Percentiles rank a stretch among this genome's conserved stretches.
Evolutionary conservation across 2,797 vertebrate genomes (phyloP).

Genomic region (Microctenopoma lineatum): DNA sequence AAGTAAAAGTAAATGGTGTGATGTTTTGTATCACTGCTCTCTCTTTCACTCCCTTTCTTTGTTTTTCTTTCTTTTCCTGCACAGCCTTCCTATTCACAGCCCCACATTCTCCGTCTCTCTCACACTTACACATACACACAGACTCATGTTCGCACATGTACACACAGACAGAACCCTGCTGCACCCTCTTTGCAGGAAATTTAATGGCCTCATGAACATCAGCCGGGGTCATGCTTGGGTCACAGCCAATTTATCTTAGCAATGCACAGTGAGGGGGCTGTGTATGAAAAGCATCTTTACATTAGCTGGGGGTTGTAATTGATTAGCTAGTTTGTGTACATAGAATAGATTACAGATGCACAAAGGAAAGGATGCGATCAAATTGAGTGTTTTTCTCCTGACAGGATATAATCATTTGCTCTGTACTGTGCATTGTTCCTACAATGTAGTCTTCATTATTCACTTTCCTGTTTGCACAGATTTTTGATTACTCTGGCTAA

Average conservation of each 20-base stretch:
- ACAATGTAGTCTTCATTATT: constrained; percentile 44
- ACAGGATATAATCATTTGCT: constrained; percentile 61
- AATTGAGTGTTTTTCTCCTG: constrained; percentile 62
- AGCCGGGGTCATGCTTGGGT: constrained; percentile 82
- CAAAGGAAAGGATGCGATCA: constrained; percentile 60
- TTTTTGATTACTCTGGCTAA: constrained; percentile 5
- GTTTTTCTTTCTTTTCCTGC: constrained; percentile 34
- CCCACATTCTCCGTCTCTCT: constrained; percentile 33
- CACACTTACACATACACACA: constrained; percentile 16
- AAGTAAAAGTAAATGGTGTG: constrained; percentile 3
- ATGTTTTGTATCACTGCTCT: constrained; percentile 6
- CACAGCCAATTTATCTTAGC: constrained; percentile 84
- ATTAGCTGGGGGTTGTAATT: constrained; percentile 75
- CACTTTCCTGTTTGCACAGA: constrained; percentile 21
- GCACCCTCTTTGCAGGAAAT: constrained; percentile 77
- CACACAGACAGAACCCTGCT: constrained; percentile 47
- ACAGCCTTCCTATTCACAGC: constrained; percentile 10
- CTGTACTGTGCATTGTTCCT: constrained; percentile 48
- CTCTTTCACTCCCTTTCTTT: constrained; percentile 18
- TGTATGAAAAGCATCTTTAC: constrained; percentile 77
- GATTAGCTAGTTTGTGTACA: constrained; percentile 75
- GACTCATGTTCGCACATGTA: constrained; percentile 14
- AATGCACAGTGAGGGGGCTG: constrained; percentile 62
- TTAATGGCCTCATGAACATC: constrained; percentile 86
- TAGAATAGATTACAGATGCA: constrained; percentile 59